Evolutionary conservation across 2,797 vertebrate genomes (phyloP).

Genomic region (Melanotaenia boesemani): DNA sequence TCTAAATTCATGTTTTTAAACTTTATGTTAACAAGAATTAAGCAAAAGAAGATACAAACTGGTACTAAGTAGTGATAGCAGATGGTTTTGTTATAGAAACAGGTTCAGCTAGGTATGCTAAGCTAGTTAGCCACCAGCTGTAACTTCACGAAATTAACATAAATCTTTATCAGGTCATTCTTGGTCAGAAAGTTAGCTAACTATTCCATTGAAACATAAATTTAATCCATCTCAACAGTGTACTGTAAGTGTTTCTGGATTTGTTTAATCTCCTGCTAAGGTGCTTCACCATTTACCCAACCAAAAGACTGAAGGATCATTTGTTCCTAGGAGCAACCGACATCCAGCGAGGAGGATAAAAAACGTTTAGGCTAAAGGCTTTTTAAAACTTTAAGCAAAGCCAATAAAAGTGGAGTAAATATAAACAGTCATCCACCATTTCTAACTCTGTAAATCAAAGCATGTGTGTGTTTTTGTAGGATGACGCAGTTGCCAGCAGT

Average conservation of each 20-base stretch:
- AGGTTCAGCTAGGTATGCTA: not conserved
- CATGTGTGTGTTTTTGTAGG: constrained; percentile 45
- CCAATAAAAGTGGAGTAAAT: constrained; percentile 60
- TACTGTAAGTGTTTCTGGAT: constrained; percentile 48
- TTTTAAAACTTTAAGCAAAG: constrained; percentile 65
- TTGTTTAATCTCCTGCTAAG: constrained; percentile 60
- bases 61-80: not conserved
- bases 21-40: not conserved
- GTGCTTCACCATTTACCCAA: constrained; percentile 47
- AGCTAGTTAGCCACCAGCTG: not conserved
- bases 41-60: not conserved
- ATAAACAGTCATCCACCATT: constrained; percentile 65
- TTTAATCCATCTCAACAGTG: constrained; percentile 41
- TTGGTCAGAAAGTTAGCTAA: not conserved
- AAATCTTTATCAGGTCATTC: not conserved
- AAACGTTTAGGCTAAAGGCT: constrained; percentile 46
- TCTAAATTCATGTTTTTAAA: not conserved
- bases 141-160: constrained; percentile 1
- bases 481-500: constrained; percentile 30
- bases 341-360: constrained; percentile 47
- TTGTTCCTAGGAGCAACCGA: constrained; percentile 39
- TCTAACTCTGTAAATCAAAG: constrained; percentile 57
- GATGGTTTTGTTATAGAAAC: not conserved
- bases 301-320: constrained; percentile 58
- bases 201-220: not conserved